Evolutionary conservation across 2,888 invertebrate species (phyloP).

Genomic region (Chalcis sispes): DNA sequence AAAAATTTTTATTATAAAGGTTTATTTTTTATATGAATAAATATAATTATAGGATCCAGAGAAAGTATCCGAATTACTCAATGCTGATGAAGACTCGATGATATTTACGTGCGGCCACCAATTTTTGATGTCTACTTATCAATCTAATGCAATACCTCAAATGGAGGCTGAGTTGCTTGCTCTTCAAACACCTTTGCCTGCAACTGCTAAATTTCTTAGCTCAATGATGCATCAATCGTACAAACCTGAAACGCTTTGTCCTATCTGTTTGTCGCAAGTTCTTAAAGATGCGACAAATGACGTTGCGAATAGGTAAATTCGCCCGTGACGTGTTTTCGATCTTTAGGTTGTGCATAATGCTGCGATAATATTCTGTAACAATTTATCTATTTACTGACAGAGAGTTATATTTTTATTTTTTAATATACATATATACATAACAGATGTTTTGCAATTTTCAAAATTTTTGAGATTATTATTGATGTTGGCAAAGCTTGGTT

Average conservation of each 20-base stretch:
- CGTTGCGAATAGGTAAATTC: conserved; percentile 47
- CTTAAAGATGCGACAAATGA: conserved; percentile 66
- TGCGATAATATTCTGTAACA: conserved; percentile 17
- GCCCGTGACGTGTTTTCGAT: neutral
- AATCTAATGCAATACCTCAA: conserved; percentile 69
- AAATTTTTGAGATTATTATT: conserved; percentile 14
- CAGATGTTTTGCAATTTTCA: conserved; percentile 39
- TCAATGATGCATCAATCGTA: conserved; percentile 65
- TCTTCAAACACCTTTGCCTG: conserved; percentile 70
- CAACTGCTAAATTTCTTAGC: conserved; percentile 71
- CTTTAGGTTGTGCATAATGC: conserved; percentile 6
- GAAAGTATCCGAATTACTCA: conserved; percentile 67
- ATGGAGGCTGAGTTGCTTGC: conserved; percentile 73
- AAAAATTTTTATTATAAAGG: neutral
- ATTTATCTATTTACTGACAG: neutral
- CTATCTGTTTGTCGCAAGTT: conserved; percentile 70
- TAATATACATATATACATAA: conserved; percentile 3
- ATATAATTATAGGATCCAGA: conserved; percentile 64
- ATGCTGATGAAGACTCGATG: conserved; percentile 69
- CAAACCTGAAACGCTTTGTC: conserved; percentile 72
- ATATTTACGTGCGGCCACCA: conserved; percentile 74
- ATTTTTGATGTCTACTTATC: conserved; percentile 69
- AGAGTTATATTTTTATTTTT: conserved; percentile 8
- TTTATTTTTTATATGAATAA: neutral
- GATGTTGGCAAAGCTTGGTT: too few species aligned